phyloP scores from a whole-genome alignment of 2,888 invertebrate species.

The Caenorhabditis sp. region DNA sequence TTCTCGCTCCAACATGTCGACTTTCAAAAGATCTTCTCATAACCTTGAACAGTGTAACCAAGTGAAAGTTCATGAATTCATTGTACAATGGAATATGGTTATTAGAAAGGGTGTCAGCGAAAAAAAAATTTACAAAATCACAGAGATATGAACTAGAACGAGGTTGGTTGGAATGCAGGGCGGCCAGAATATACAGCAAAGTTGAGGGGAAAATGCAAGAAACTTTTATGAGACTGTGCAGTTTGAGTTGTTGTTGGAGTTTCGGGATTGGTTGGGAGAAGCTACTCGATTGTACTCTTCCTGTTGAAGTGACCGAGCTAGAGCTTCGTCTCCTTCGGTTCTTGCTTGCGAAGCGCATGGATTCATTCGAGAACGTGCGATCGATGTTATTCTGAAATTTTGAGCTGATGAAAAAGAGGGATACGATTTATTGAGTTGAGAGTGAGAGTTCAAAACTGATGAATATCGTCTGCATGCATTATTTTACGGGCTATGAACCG shows the following conservation, averaged over 20 bases:
- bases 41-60: too few relatives aligned
- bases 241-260: constrained; percentile 6
- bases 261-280: constrained; percentile 17
- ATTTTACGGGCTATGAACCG: neutral
- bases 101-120: neutral
- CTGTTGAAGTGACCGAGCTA: constrained; percentile 61
- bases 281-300: constrained; percentile 56
- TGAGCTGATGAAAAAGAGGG: neutral
- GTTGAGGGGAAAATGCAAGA: neutral
- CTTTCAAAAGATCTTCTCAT: too few relatives aligned
- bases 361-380: constrained; percentile 42
- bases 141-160: constrained; percentile 35
- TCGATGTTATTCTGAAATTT: constrained; percentile 38
- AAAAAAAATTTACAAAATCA: neutral
- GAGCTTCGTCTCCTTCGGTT: constrained; percentile 51
- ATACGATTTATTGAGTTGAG: neutral
- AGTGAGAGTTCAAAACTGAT: neutral
- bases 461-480: neutral
- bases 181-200: constrained; percentile 17
- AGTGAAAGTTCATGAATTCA: neutral
- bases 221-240: constrained; percentile 22
- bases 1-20: too few relatives aligned
- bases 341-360: constrained; percentile 60
- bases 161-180: constrained; percentile 26
- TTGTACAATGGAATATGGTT: constrained; percentile 14